phyloP scores from a whole-genome alignment of 2,888 invertebrate genomes.

The Plebejus argus region DNA sequence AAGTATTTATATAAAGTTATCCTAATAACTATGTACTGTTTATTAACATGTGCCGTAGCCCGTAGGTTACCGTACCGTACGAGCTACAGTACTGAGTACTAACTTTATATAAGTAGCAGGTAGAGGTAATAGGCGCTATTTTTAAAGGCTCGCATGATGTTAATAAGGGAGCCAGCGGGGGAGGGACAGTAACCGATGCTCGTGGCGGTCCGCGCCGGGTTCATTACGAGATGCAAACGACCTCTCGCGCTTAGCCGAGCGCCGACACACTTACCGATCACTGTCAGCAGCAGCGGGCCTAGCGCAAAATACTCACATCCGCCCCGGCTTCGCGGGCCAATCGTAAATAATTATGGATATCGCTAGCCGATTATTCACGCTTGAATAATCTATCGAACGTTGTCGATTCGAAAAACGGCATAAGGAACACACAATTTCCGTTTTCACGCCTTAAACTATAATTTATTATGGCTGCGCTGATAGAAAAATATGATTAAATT shows the following conservation, averaged over 20 bases:
- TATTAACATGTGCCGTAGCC: no score
- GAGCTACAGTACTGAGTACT: not conserved
- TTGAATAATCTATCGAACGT: conserved; percentile 42
- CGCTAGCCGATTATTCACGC: conserved; percentile 57
- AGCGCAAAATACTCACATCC: conserved; percentile 76
- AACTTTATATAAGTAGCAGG: not conserved
- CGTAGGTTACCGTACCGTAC: no score
- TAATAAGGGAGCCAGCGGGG: conserved; percentile 48
- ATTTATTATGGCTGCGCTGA: conserved; percentile 39
- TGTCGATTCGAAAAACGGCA: conserved; percentile 46
- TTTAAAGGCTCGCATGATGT: conserved; percentile 41
- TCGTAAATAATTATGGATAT: conserved; percentile 77
- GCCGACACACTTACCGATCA: conserved; percentile 65
- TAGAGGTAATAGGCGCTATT: conserved; percentile 20
- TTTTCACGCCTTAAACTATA: conserved; percentile 43
- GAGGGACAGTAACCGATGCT: conserved; percentile 48
- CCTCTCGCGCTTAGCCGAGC: conserved; percentile 69
- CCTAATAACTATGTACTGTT: no score
- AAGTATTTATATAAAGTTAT: no score
- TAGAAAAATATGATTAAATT: conserved; percentile 40
- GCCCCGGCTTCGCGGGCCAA: conserved; percentile 65
- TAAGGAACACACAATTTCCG: conserved; percentile 43
- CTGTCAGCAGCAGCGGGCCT: conserved; percentile 64
- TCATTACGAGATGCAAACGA: conserved; percentile 74
- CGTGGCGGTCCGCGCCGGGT: conserved; percentile 40